Base-by-base conservation (phyloP, 1,140 invertebrate species). In the Condylostylus longicornis region DNA sequence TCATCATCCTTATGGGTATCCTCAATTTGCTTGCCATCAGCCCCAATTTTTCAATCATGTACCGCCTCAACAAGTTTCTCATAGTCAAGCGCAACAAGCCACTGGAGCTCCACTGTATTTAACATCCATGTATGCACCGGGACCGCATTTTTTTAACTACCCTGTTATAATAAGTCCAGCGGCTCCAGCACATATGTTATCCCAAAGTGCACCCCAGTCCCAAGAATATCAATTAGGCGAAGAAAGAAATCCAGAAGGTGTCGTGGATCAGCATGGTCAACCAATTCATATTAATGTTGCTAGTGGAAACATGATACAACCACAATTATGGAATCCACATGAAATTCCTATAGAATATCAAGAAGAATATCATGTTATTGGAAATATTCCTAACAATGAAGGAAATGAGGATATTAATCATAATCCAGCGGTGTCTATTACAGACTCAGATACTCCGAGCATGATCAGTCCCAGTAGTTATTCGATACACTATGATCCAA, bases 381-480 rank as follows among this genome's bases (percentile, higher is more conserved):
- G n/a, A n/a, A n/a, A n/a, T n/a, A n/a, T n/a, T 30, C 6, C n/a
- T 35, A 33, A 37, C 28, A 35, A 34, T 3, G 40, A 42, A 23
- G 42, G 30, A 13, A 42, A 18, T 41, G 55, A 58, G 34, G 55
- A 58, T 36, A 41, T 55, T 1, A 58, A 58, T 38, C 54, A 58
- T 17, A 58, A 58, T 35, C 44, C 42, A 27, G 38, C 52, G 2
- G 51, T 54, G 22, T 35, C 54, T 38, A 44, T 46, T 13, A 45
- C 46, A n/a, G n/a, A n/a, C n/a, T 50, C 44, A 3, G 53, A 56
- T 18, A 42, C 46, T 6, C 54, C 54, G 5, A 55, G 46, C 38
- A 51, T 58, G 51, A 25, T 58, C 12, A 58, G 55, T 43, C 54
- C 54, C 19, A 58, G n/a, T n/a, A n/a, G 45, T 29, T 58, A 57